Conservation (phyloP, 2,797 vertebrate species). For the Falco columbarius region DNA sequence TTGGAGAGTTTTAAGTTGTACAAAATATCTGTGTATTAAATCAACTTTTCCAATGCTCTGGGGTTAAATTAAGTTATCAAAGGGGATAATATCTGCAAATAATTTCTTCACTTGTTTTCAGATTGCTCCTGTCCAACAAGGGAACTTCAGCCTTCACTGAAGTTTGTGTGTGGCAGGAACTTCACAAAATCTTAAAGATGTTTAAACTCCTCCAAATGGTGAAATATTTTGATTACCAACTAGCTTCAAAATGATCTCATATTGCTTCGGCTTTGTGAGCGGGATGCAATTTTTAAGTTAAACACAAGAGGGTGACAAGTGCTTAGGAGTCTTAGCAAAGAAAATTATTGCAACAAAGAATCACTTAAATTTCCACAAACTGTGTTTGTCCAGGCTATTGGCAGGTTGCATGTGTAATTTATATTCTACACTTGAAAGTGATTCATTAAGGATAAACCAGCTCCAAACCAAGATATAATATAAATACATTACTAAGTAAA, state of each 20-base stretch:
- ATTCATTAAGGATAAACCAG: not conserved
- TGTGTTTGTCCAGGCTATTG: not conserved
- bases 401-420: not conserved
- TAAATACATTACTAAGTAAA: not conserved
- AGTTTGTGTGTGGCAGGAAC: not conserved
- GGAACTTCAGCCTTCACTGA: not conserved
- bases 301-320: constrained; percentile 62
- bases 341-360: not conserved
- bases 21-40: not conserved
- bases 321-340: not conserved
- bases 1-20: not conserved
- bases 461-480: not conserved
- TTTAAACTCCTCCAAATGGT: not conserved
- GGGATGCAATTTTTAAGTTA: constrained; percentile 23
- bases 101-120: not conserved
- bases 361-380: not conserved
- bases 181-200: not conserved
- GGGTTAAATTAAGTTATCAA: not conserved
- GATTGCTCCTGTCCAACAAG: not conserved
- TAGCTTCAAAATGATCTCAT: not conserved
- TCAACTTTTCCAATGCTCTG: not conserved
- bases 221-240: not conserved
- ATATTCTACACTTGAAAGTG: not conserved
- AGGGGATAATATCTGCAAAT: not conserved
- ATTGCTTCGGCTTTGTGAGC: not conserved